phyloP scores from a whole-genome alignment of 2,113 vertebrate genomes.

The Neodontobutis hainanensis region DNA sequence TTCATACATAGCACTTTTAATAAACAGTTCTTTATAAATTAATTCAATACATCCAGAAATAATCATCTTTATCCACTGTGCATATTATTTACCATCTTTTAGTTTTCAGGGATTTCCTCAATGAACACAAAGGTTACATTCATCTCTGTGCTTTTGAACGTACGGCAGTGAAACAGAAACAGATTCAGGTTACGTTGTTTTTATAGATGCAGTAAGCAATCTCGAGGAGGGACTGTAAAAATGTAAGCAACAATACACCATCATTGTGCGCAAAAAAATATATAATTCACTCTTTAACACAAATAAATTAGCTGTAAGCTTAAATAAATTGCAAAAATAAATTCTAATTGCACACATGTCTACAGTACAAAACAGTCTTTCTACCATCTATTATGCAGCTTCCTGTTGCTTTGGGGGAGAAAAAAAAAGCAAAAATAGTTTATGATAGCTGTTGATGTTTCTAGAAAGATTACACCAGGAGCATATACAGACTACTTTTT shows the following conservation, averaged over 20 bases:
- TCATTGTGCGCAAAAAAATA: not conserved
- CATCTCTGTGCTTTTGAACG: not conserved
- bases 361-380: not conserved
- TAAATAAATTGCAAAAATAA: not conserved
- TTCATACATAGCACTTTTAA: too few species aligned
- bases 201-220: too few species aligned
- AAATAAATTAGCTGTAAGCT: too few species aligned
- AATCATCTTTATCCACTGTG: not conserved
- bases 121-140: conserved; percentile 5
- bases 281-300: too few species aligned
- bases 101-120: not conserved
- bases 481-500: not conserved
- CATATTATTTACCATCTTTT: too few species aligned
- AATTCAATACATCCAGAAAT: not conserved
- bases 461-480: not conserved
- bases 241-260: not conserved
- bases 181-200: too few species aligned
- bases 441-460: not conserved
- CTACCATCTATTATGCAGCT: not conserved
- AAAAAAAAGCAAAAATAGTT: not conserved
- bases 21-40: too few species aligned
- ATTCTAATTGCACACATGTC: not conserved
- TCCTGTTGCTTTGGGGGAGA: too few species aligned
- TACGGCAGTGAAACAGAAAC: not conserved
- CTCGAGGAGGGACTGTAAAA: too few species aligned